phyloP scores from a whole-genome alignment of 1,140 invertebrate genomes.

The Chionoecetes opilio region DNA sequence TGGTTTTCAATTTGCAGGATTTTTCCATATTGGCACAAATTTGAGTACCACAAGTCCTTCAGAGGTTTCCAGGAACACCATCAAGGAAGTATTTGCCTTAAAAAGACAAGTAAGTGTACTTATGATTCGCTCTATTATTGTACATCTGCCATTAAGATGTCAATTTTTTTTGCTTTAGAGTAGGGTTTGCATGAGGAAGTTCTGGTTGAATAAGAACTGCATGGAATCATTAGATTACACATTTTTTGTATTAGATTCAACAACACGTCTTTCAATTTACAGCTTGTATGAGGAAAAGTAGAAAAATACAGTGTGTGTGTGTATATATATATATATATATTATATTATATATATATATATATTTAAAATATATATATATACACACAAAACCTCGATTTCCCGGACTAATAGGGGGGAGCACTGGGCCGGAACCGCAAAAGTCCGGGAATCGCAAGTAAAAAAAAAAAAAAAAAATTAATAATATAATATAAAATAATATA shows the following conservation, averaged over 20 bases:
- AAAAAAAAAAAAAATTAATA: no score
- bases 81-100: conserved; percentile 65
- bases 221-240: neutral
- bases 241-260: neutral
- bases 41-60: neutral
- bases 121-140: conserved; percentile 15
- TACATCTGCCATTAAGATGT: neutral
- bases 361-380: no score
- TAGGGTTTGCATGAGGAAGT: neutral
- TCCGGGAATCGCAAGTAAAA: no score
- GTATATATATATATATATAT: no score
- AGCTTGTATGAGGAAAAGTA: no score
- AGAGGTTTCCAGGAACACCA: conserved; percentile 28
- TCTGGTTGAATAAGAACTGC: neutral
- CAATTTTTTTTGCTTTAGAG: neutral
- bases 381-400: no score
- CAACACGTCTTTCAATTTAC: no score
- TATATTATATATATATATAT: no score
- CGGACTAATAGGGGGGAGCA: no score
- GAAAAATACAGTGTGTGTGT: no score
- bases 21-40: neutral
- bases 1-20: conserved; percentile 48
- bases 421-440: no score
- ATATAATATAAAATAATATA: no score
- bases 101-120: conserved; percentile 59